Base-by-base conservation (phyloP, 2,888 invertebrate species). In the Catocala nupta region DNA sequence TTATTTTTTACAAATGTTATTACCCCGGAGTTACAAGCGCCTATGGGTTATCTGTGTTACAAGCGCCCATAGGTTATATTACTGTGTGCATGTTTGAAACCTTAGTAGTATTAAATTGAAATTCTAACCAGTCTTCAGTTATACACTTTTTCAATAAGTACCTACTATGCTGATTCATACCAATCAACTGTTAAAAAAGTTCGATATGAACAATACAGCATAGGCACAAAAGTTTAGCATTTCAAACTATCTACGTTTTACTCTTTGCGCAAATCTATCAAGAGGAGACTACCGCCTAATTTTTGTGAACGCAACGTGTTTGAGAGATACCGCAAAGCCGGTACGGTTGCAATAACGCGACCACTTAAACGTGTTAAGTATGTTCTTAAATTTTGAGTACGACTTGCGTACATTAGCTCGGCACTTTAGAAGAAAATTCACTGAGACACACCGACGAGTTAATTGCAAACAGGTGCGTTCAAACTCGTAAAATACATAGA, bases 301-400 rank as follows among this genome's bases (percentile, higher is more conserved):
- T 69, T 73, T 79, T 73, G 66, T 68, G 51, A 71, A 69, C 64
- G 75, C 78, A 74, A 65, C 78, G 70, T 77, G 79, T 77, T 78
- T 75, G 64, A 75, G 67, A 81, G 77, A 82, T 80, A 81, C 81
- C 73, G 71, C 67, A 66, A 69, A 70, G 68, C 59, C 61, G 56
- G 57, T 57, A 50, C 63, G 71, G 71, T 69, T 72, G 71, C 75
- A 75, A 75, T 78, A 70, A 63, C 50, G 59, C 55, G 42, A 42
- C 73, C 80, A 79, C 82, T 83, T 79, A 70, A 69, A 73, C 55
- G 75, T 70, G 75, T 78, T 81, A 81, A 80, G 76, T 73, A 71
- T 71, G 63, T 80, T 77, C 82, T 83, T 78, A 72, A 75, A 70
- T 66, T 68, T 71, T 73, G 68, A 82, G 77, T 70, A 73, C 65